Evolutionary conservation across 2,113 vertebrate genomes (phyloP), one percentile per base, ranked within the genome.

Genomic region (Lota lota): DNA sequence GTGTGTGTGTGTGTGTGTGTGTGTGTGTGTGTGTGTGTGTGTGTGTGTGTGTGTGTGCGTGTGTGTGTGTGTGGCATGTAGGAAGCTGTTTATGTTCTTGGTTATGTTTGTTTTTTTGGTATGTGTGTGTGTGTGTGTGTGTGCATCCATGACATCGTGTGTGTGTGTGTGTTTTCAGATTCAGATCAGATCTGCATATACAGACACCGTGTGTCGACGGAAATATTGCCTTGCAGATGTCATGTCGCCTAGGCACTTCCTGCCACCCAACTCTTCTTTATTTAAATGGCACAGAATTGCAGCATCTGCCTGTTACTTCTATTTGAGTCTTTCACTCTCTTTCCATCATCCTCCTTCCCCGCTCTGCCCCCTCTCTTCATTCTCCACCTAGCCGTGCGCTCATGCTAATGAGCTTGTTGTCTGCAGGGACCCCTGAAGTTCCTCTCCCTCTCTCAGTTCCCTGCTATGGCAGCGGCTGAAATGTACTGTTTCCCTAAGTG

Each of bases 331-430:
- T 47, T 47, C 40, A 47, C 40, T 47, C 68, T 75, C 40, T 36
- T 51, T 67, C 72, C 57, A 71, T 60, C 33, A 56, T 69, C 72
- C 63, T 72, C 64, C 28, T 4, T 28, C 63, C 58, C 61, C 59
- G 2, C 61, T 18, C 61, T 36, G 22, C 24, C 61, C 22, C 59
- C 21, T 14, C 21, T 14, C 21, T 12, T 4, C 20, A 28, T 61
- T 40, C 69, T 78, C 33, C 21, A 4, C 69, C 79, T 72, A 79
- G 84, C 78, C 36, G 70, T 83, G 61, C 68, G 80, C 76, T 75
- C 63, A 12, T 56, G 76, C 70, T 87, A 88, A 88, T 88, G 83
- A 87, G 80, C 80, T 78, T 83, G 80, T 81, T 83, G 77, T 75
- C 77, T 76, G 77, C 65, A 6, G 53, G 77, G 70, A 83, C 68